phyloP scores from a whole-genome alignment of 2,888 invertebrate genomes.

The Agrotis puta region DNA sequence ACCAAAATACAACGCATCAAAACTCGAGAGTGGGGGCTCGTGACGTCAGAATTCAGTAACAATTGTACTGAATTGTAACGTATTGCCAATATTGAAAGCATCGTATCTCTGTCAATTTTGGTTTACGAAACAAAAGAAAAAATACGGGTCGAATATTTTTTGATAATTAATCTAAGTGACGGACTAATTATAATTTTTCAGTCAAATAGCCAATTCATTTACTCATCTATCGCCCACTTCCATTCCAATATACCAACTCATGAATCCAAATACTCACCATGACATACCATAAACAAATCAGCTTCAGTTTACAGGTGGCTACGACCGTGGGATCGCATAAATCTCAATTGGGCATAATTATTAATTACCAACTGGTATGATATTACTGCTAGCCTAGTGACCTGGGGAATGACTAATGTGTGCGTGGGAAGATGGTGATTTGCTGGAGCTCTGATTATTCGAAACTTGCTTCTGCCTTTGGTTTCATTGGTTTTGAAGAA shows the following conservation, averaged over 20 bases:
- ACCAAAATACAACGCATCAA: no score
- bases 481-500: no score
- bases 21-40: no score
- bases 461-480: no score
- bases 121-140: no score
- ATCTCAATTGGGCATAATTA: conserved; percentile 52
- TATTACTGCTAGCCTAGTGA: conserved; percentile 45
- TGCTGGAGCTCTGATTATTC: not conserved
- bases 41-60: no score
- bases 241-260: conserved; percentile 7
- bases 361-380: conserved; percentile 50
- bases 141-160: no score
- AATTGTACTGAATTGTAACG: no score
- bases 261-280: conserved; percentile 5
- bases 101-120: no score
- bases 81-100: no score
- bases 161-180: no score
- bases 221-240: not conserved
- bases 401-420: conserved; percentile 36
- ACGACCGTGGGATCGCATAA: conserved; percentile 47
- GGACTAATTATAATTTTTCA: no score
- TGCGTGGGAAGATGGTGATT: conserved; percentile 42
- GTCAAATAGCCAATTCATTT: not conserved
- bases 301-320: conserved; percentile 2
- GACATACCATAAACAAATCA: conserved; percentile 45